Evolutionary conservation across 2,797 vertebrate species (phyloP), one percentile per base, ranked within the genome.

Genomic region (Centroberyx gerrardi): DNA sequence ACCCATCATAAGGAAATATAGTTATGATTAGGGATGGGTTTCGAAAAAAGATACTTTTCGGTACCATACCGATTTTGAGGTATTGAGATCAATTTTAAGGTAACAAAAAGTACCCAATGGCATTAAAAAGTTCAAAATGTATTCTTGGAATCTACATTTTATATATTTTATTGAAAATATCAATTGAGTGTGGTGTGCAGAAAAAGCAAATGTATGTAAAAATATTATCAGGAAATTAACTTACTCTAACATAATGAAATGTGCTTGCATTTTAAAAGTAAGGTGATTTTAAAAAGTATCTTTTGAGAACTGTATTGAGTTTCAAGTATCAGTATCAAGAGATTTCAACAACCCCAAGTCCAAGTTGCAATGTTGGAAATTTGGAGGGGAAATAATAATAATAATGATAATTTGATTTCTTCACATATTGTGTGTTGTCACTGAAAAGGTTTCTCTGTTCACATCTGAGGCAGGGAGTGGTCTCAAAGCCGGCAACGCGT

Each of bases 371-470:
- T 51, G 33, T n/a, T 44, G 10, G 15, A 52, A 28, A 9, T 48
- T 60, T 27, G 51, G 2, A 33, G 15, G 10, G 15, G 13, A 49
- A 5, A 18, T 51, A n/a, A n/a, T 12, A 8, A 40, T 2, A 29
- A 17, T 49, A 28, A 46, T 31, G 29, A 14, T 2, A 67, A 9
- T 4, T 29, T 60, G 28, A 17, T 15, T 49, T 10, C 51, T 61
- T 42, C n/a, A 42, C 48, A 74, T 56, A 13, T 18, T 51, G 59
- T 51, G 42, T 86, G 55, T 64, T 85, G 89, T 88, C 88, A 90
- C 90, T 93, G 86, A 89, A 93, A 94, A 93, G 89, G 90, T 91
- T 73, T 85, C 77, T 93, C 90, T 93, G 88, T 83, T 51, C 83
- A 90, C 72, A 89, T 86, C 81, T 70, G 51, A 84, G 83, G 86